phyloP scores from a whole-genome alignment of 1,140 invertebrate species.

The Drosophila azteca region DNA sequence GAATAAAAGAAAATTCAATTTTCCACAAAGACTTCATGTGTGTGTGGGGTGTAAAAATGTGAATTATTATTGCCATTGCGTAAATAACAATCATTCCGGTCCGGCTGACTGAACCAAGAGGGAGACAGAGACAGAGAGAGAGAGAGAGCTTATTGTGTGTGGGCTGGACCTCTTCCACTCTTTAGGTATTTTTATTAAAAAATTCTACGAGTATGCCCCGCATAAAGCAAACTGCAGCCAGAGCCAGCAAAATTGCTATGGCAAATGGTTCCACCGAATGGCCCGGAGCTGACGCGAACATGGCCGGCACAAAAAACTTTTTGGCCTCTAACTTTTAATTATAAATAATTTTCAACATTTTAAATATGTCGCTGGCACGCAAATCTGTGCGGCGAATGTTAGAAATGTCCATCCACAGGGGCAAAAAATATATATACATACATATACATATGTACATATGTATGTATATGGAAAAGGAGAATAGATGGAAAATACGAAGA shows the following conservation, averaged over 20 bases:
- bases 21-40: constrained; percentile 17
- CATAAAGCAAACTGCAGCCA: constrained; percentile 26
- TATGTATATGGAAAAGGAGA: constrained; percentile 9
- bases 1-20: constrained; percentile 72
- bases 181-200: constrained; percentile 74
- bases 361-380: constrained; percentile 80
- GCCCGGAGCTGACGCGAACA: constrained; percentile 17
- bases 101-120: constrained; percentile 21
- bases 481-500: constrained; percentile 35
- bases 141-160: neutral
- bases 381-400: constrained; percentile 75
- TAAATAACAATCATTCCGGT: constrained; percentile 81
- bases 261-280: constrained; percentile 16
- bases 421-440: constrained; percentile 13
- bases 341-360: constrained; percentile 81
- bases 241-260: constrained; percentile 25
- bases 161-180: constrained; percentile 5
- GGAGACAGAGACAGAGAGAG: neutral
- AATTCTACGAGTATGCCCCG: constrained; percentile 33
- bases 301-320: constrained; percentile 59
- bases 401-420: constrained; percentile 42
- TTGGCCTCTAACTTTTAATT: constrained; percentile 80
- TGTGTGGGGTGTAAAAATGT: constrained; percentile 55
- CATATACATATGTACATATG: too few relatives aligned
- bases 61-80: constrained; percentile 81